These are phyloP conservation scores for Xestia ashworthii DNA, from an alignment of 2,888 invertebrate genomes.

Conservation along the genomic window DNA sequence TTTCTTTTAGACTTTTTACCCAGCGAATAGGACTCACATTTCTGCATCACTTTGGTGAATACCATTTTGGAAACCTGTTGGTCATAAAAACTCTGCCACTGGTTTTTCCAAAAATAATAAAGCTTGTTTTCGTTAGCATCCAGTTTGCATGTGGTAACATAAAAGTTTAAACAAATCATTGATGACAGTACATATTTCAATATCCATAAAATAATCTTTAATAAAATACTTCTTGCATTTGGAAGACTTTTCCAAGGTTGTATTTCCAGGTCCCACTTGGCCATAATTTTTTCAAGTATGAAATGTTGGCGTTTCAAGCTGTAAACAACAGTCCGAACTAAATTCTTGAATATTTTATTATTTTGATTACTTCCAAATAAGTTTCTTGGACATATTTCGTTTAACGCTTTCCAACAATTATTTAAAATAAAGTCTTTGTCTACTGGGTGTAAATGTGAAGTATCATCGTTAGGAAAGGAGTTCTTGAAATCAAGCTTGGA, in stretches of 20 bases:
- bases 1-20: constrained; percentile 76
- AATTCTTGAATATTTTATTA: constrained; percentile 77
- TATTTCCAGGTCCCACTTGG: constrained; percentile 79
- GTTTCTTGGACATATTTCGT: constrained; percentile 78
- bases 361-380: constrained; percentile 81
- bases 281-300: constrained; percentile 69
- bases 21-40: constrained; percentile 74
- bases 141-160: constrained; percentile 85
- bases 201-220: constrained; percentile 77
- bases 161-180: constrained; percentile 84
- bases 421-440: constrained; percentile 76
- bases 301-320: constrained; percentile 85
- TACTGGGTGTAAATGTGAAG: constrained; percentile 69
- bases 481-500: constrained; percentile 80
- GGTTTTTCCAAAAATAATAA: constrained; percentile 83
- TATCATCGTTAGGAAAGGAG: constrained; percentile 69
- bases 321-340: constrained; percentile 75
- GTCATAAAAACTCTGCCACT: constrained; percentile 88
- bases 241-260: constrained; percentile 74
- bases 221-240: constrained; percentile 68
- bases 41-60: constrained; percentile 76
- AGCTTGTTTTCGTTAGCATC: constrained; percentile 85
- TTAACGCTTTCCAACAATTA: constrained; percentile 74
- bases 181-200: constrained; percentile 79
- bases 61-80: constrained; percentile 80